phyloP scores from a whole-genome alignment of 1,140 invertebrate genomes.

The Procambarus virginalis region DNA sequence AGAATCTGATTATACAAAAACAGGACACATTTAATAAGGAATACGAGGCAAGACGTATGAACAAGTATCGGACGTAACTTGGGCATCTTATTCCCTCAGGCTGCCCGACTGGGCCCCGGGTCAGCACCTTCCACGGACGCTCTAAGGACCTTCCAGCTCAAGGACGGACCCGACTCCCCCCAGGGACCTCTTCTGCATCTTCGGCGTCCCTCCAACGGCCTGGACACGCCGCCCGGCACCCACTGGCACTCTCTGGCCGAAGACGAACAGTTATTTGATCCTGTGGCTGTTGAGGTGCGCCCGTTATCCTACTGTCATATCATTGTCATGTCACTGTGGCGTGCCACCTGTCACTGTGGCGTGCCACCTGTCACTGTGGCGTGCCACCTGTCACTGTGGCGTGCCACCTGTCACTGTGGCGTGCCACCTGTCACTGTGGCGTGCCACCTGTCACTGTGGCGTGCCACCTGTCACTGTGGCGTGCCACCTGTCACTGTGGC shows the following conservation, averaged over 20 bases:
- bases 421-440: too few relatives aligned
- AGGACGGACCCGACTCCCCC: background rate
- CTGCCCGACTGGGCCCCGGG: background rate
- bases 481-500: too few relatives aligned
- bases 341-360: too few relatives aligned
- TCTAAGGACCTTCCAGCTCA: background rate
- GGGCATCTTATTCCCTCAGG: background rate
- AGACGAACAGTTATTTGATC: background rate
- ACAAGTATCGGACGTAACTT: too few relatives aligned
- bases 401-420: too few relatives aligned
- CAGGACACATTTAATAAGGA: too few relatives aligned
- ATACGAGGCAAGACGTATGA: background rate
- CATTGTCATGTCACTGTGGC: too few relatives aligned
- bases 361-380: too few relatives aligned
- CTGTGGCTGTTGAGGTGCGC: background rate
- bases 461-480: too few relatives aligned
- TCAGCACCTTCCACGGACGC: background rate
- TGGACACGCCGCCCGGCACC: background rate
- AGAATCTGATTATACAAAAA: too few relatives aligned
- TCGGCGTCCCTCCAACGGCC: background rate
- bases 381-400: too few relatives aligned
- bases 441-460: too few relatives aligned
- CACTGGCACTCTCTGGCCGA: background rate
- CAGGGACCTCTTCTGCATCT: background rate
- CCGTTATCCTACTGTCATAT: background rate